These are phyloP conservation scores for Tragelaphus eurycerus DNA, from an alignment of 2,797 vertebrate species.

Conservation along the genomic window DNA sequence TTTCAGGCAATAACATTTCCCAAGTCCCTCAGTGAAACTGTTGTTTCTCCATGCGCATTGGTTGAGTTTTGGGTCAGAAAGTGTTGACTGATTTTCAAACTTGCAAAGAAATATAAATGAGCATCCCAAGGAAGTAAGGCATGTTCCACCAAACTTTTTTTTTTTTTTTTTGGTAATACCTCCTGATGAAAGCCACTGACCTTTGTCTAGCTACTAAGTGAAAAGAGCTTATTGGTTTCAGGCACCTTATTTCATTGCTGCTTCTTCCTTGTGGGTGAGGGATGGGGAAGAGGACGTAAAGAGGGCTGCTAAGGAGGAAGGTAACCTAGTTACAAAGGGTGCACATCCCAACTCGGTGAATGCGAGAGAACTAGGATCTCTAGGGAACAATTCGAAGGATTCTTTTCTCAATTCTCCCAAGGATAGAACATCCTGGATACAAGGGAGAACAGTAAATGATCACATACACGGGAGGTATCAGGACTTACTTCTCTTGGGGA, in stretches of 20 bases:
- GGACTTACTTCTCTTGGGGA: neutral
- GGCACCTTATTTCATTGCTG: neutral
- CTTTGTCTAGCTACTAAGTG: neutral
- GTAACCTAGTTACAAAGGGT: neutral
- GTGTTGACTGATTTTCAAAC: neutral
- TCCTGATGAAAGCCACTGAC: neutral
- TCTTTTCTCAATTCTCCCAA: neutral
- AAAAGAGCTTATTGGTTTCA: neutral
- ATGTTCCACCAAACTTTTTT: neutral
- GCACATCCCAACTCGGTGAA: neutral
- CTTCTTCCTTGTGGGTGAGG: neutral
- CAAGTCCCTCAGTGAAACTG: neutral
- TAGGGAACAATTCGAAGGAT: neutral
- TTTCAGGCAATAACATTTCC: conserved; percentile 34
- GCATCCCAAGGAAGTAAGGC: neutral
- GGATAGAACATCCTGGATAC: neutral
- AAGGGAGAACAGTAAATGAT: neutral
- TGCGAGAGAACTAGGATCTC: neutral
- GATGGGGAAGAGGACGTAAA: accelerated
- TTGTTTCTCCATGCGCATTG: neutral
- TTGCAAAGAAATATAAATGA: neutral
- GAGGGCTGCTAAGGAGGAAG: neutral
- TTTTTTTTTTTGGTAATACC: neutral
- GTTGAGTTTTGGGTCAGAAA: neutral
- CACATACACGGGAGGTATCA: accelerated